Evolutionary conservation across 1,140 invertebrate genomes (phyloP).

Genomic region (Bactericera cockerelli): DNA sequence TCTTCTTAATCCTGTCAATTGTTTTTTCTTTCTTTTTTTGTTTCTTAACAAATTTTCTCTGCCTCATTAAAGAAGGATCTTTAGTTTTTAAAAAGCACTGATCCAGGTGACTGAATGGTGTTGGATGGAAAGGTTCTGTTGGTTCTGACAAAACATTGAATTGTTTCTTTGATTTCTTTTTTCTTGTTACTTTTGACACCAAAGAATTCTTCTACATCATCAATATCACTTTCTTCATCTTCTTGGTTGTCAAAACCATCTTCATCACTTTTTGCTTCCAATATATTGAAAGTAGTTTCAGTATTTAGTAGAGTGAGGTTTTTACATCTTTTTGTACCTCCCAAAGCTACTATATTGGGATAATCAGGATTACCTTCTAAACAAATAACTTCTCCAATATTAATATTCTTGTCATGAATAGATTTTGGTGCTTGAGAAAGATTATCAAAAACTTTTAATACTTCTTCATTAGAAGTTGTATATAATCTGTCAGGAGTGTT

Average conservation of each 20-base stretch:
- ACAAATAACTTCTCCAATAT: slow-evolving; percentile 56
- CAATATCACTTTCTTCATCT: not conserved
- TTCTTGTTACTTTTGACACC: not conserved
- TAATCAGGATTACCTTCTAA: slow-evolving; percentile 59
- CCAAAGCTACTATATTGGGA: slow-evolving; percentile 58
- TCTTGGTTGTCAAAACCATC: not conserved
- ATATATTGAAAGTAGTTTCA: slow-evolving; percentile 5
- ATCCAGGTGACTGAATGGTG: not conserved
- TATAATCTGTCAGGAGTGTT: slow-evolving; percentile 35
- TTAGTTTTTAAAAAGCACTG: not conserved
- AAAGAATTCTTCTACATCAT: slow-evolving; percentile 7
- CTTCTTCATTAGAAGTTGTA: slow-evolving; percentile 53
- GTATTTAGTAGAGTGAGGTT: slow-evolving; percentile 57
- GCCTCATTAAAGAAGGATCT: not conserved
- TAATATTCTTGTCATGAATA: slow-evolving; percentile 41
- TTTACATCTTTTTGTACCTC: slow-evolving; percentile 67
- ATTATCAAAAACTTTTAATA: slow-evolving; percentile 65
- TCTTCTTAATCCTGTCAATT: not conserved
- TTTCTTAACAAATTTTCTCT: not conserved
- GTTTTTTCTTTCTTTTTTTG: not conserved
- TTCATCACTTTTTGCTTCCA: not conserved
- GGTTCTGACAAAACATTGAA: not conserved
- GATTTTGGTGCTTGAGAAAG: slow-evolving; percentile 26
- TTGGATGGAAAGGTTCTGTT: not conserved
- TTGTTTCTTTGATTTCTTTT: slow-evolving; percentile 9